Conservation (phyloP, 2,888 invertebrate species). For the Folsomia manolachei region DNA sequence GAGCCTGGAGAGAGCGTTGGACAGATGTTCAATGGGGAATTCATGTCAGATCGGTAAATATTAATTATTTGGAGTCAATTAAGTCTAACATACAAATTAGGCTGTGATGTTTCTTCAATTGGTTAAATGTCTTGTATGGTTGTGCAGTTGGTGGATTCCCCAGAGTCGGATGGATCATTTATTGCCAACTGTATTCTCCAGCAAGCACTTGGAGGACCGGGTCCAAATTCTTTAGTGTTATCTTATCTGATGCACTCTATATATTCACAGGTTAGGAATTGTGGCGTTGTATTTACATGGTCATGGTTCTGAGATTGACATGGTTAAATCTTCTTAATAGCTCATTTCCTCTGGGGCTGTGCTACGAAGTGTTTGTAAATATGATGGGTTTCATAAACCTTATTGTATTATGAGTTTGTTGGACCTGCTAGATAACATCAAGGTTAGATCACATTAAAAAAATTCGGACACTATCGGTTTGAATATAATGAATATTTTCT, state of each 20-base stretch:
- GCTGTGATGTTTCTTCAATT: neutral
- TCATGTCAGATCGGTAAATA: conserved; percentile 79
- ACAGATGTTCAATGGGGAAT: conserved; percentile 94
- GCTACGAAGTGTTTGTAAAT: conserved; percentile 80
- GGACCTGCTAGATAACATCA: conserved; percentile 75
- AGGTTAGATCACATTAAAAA: conserved; percentile 53
- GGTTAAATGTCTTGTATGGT: conserved; percentile 7
- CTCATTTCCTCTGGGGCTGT: conserved; percentile 88
- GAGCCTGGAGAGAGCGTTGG: conserved; percentile 95
- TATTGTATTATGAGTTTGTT: conserved; percentile 82
- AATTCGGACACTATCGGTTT: neutral
- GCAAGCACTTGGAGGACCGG: conserved; percentile 89
- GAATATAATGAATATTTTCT: neutral
- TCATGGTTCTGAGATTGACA: neutral
- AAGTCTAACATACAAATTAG: too few relatives aligned
- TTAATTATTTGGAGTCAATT: too few relatives aligned
- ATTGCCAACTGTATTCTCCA: conserved; percentile 88
- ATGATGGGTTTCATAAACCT: conserved; percentile 80
- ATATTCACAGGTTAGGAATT: conserved; percentile 76
- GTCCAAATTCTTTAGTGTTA: conserved; percentile 84
- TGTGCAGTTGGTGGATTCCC: conserved; percentile 46
- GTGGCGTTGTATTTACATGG: conserved; percentile 4
- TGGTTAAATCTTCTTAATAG: conserved; percentile 52
- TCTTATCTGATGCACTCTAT: conserved; percentile 90
- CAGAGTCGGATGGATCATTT: conserved; percentile 53